Base-by-base conservation (phyloP, 2,797 vertebrate species). In the Botia almorhae region DNA sequence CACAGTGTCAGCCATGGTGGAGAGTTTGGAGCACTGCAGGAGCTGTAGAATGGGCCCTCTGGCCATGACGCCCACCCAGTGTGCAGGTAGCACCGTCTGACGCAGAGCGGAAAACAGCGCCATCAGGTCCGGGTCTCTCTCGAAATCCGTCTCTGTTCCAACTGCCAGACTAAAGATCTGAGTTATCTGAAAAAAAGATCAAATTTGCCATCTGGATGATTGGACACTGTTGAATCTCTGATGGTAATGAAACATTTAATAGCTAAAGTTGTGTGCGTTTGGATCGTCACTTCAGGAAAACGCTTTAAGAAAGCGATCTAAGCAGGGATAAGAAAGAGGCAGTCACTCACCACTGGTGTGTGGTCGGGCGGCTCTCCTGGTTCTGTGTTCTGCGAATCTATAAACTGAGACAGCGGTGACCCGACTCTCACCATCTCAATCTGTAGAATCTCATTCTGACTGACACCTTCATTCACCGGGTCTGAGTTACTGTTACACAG, bases 11-110 rank as follows among this genome's bases (percentile, higher is more conserved):
- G 87, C 87, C 88, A 89, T 89, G 82, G 88, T 77, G 7, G 89
- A 90, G 63, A 87, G 76, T 50, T 87, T 88, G 72, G 87, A 89
- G 76, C 89, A 90, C 83, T 90, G 89, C n/a, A 90, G 81, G 48
- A 90, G 85, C 83, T 90, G 89, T 23, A 90, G 82, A 16, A 82
- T 61, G 0, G 89, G 89, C 1, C 89, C 89, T 2, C 83, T 84
- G 55, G 77, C 80, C 85, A 89, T 84, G 65, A 90, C 87, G 0
- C 81, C 85, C 46, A 90, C 84, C 89, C 89, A 90, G 84, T 90
- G 85, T 4, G 83, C 74, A 0, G 88, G 89, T 17, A 90, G 80
- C 12, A 80, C 63, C 0, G 83, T 87, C 21, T 67, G 48, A 2
- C 87, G 84, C 16, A 90, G 73, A 0, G 69, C 39, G 0, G 36